phyloP scores from a whole-genome alignment of 2,888 invertebrate genomes.

The Acrobasis repandana region DNA sequence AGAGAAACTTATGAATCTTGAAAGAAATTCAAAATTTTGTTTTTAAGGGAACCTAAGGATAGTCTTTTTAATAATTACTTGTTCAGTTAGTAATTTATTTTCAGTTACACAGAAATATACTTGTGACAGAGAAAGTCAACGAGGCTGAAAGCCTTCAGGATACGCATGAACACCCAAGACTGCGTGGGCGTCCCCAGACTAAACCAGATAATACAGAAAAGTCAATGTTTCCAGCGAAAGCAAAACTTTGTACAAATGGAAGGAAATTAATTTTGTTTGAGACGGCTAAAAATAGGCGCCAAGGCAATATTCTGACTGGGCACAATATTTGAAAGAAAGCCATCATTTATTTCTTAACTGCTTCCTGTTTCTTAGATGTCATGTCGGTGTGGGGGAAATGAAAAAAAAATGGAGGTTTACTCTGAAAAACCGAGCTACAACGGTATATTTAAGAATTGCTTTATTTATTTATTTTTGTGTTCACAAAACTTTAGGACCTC shows the following conservation, averaged over 20 bases:
- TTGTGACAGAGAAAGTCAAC: background rate
- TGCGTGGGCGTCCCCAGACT: background rate
- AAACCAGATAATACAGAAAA: background rate
- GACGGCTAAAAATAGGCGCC: background rate
- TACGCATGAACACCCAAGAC: background rate
- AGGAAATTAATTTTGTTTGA: conserved; percentile 1
- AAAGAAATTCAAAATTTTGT: no score
- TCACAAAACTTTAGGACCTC: no score
- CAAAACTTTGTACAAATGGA: background rate
- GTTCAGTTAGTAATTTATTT: no score
- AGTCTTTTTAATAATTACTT: no score
- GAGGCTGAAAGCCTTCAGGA: background rate
- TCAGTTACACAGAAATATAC: no score
- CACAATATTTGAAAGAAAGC: background rate
- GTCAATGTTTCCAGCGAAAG: background rate
- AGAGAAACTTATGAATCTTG: no score
- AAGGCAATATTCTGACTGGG: background rate
- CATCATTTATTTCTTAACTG: background rate
- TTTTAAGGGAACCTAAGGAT: no score
- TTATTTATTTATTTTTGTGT: no score
- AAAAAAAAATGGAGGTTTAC: no score
- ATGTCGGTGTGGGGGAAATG: no score
- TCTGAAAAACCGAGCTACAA: no score
- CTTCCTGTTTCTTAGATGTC: background rate
- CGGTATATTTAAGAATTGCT: no score